phyloP scores from a whole-genome alignment of 2,888 invertebrate species.

The Spilosoma lubricipeda region DNA sequence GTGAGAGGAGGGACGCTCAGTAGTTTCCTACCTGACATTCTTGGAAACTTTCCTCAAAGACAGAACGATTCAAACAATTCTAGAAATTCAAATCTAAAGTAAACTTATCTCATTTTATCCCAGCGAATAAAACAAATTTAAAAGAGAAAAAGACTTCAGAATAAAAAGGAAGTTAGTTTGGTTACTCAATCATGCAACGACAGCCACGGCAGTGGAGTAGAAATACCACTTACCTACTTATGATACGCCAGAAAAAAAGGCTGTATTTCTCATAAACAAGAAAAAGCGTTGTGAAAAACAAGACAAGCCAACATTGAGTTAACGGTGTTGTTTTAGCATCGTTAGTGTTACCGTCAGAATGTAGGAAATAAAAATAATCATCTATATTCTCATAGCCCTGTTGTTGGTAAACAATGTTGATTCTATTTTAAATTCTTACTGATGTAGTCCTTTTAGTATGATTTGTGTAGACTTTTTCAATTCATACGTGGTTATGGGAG shows the following conservation, averaged over 20 bases:
- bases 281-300: not conserved
- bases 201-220: conserved; percentile 26
- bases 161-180: conserved; percentile 28
- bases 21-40: conserved; percentile 24
- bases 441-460: not conserved
- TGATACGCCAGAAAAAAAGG: conserved; percentile 15
- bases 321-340: not conserved
- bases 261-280: not conserved
- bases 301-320: not conserved
- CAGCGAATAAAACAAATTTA: conserved; percentile 20
- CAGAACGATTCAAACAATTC: conserved; percentile 31
- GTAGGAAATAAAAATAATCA: not conserved
- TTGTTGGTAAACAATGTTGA: not conserved
- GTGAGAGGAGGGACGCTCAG: conserved; percentile 17
- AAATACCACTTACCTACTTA: conserved; percentile 28
- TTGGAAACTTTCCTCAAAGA: conserved; percentile 37
- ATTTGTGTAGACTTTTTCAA: not conserved
- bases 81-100: conserved; percentile 17
- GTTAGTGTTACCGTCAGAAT: not conserved
- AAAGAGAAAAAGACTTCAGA: conserved; percentile 15
- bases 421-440: not conserved
- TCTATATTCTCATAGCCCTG: not conserved
- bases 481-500: not conserved
- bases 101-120: conserved; percentile 8
- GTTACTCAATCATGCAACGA: conserved; percentile 34